Conservation (phyloP, 2,888 invertebrate genomes). For the Flexamia atlantica region DNA sequence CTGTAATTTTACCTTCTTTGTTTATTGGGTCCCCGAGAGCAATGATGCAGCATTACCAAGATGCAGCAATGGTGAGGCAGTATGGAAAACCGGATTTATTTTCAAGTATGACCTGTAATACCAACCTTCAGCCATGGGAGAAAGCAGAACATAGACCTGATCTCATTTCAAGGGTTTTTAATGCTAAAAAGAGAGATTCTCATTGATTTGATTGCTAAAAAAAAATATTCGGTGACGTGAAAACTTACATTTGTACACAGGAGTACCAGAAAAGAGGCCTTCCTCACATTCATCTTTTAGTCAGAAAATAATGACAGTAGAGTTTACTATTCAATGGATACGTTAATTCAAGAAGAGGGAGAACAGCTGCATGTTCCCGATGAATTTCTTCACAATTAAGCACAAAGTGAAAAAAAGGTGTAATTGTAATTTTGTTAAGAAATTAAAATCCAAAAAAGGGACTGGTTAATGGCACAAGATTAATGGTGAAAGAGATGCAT, state of each 20-base stretch:
- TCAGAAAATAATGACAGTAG: no score
- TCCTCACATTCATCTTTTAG: neutral
- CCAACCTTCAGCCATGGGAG: neutral
- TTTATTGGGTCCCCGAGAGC: neutral
- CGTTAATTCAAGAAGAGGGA: no score
- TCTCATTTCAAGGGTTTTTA: neutral
- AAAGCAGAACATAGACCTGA: neutral
- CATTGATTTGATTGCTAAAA: neutral
- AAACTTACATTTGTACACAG: neutral
- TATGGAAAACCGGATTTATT: no score
- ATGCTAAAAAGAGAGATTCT: neutral
- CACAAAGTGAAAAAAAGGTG: no score
- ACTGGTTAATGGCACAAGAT: no score
- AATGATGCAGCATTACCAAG: constrained; percentile 5
- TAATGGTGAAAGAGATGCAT: no score
- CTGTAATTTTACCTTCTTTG: neutral
- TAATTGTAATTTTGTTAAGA: no score
- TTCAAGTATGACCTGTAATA: no score
- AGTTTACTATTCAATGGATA: no score
- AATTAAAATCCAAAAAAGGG: no score
- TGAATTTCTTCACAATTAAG: no score
- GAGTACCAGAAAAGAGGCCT: constrained; percentile 1
- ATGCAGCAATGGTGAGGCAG: neutral
- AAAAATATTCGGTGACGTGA: neutral
- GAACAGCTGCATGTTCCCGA: no score